Percentiles rank a stretch among this genome's conserved stretches.
phyloP scores from a whole-genome alignment of 1,140 invertebrate genomes.

The Daktulosphaira vitifoliae region DNA sequence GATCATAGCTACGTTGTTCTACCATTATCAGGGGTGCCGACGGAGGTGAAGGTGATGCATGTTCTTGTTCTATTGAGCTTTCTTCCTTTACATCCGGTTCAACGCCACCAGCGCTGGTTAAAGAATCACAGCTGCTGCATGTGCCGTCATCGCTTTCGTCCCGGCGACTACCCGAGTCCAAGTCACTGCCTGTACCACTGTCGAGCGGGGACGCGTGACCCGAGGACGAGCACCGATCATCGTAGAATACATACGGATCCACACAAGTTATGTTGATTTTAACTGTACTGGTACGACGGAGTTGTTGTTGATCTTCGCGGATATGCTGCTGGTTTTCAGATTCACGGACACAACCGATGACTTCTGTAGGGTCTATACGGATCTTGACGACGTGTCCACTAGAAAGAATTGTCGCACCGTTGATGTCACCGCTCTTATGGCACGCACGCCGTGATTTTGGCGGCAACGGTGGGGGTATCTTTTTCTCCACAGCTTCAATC shows the following conservation, averaged over 20 bases:
- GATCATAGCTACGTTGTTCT: slow-evolving; percentile 33
- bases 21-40: slow-evolving; percentile 54
- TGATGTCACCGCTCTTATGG: slow-evolving; percentile 38
- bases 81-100: background rate
- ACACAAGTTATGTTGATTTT: slow-evolving; percentile 46
- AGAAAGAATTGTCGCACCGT: background rate
- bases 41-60: background rate
- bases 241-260: slow-evolving; percentile 34
- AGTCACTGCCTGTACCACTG: slow-evolving; percentile 71
- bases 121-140: slow-evolving; percentile 22
- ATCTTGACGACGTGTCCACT: slow-evolving; percentile 32
- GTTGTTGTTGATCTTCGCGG: slow-evolving; percentile 38
- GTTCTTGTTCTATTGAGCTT: slow-evolving; percentile 38
- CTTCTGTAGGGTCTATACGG: slow-evolving; percentile 41
- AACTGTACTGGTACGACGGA: slow-evolving; percentile 42
- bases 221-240: slow-evolving; percentile 43
- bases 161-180: slow-evolving; percentile 57
- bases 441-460: slow-evolving; percentile 36
- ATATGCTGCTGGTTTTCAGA: slow-evolving; percentile 36
- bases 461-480: slow-evolving; percentile 38
- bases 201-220: slow-evolving; percentile 70
- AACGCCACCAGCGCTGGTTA: slow-evolving; percentile 10
- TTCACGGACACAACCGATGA: slow-evolving; percentile 43
- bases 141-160: slow-evolving; percentile 14
- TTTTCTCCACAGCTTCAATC: slow-evolving; percentile 48